These are phyloP conservation scores for Perognathus longimembris DNA, from an alignment of 2,113 vertebrate species.

Conservation along the genomic window DNA sequence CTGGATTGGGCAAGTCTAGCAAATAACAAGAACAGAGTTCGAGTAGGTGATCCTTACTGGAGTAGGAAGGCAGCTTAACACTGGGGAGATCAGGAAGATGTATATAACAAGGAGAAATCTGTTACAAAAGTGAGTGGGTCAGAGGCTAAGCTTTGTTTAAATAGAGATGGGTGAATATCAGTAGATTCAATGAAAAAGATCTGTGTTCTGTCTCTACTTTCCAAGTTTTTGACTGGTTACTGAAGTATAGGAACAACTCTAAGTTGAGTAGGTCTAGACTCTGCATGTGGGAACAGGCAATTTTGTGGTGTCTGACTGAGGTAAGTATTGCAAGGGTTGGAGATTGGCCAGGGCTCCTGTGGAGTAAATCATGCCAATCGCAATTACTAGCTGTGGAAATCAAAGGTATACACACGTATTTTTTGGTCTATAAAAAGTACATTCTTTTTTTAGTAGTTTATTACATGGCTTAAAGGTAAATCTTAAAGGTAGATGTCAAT, in stretches of 20 bases:
- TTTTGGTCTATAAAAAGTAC: constrained; percentile 43
- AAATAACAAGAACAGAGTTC: not conserved
- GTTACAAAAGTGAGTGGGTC: not conserved
- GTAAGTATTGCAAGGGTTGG: constrained; percentile 29
- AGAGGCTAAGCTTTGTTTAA: constrained; percentile 17
- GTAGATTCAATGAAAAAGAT: not conserved
- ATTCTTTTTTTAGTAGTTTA: constrained; percentile 53
- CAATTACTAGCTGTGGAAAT: constrained; percentile 62
- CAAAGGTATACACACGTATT: not conserved
- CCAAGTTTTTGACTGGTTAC: constrained; percentile 36
- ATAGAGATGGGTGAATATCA: not conserved
- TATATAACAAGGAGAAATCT: not conserved
- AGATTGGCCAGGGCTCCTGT: constrained; percentile 31
- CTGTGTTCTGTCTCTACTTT: not conserved
- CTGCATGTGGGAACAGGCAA: constrained; percentile 59
- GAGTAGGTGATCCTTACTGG: constrained; percentile 12
- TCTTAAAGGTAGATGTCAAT: constrained; percentile 56
- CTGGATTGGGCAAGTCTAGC: not conserved
- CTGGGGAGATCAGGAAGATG: not conserved
- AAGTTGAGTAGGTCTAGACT: constrained; percentile 31
- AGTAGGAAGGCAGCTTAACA: not conserved
- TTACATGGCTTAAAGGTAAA: constrained; percentile 27
- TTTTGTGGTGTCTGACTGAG: constrained; percentile 67
- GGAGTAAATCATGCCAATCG: constrained; percentile 55
- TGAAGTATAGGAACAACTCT: constrained; percentile 49